A percentile compares a stretch with the other conserved stretches of the same genome.
These are phyloP conservation scores for Drosophila austrosaltans DNA, from an alignment of 2,888 invertebrate genomes.

Conservation along the genomic window DNA sequence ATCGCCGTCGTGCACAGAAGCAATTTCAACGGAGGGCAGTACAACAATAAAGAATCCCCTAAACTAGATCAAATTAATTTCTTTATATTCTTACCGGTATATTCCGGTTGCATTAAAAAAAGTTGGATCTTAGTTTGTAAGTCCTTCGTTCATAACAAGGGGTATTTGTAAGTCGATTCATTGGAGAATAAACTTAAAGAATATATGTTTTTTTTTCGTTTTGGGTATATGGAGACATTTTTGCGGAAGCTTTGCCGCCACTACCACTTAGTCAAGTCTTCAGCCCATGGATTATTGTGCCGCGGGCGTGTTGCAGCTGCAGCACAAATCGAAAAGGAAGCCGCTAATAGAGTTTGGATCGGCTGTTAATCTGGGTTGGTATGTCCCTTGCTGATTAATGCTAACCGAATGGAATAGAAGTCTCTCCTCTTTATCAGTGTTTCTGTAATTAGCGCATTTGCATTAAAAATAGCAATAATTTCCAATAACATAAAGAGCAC, in stretches of 20 bases:
- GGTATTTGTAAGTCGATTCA: background rate
- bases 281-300: constrained; percentile 57
- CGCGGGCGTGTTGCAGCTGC: constrained; percentile 66
- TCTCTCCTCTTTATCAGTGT: constrained; percentile 67
- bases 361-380: constrained; percentile 39
- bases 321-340: constrained; percentile 57
- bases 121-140: constrained; percentile 22
- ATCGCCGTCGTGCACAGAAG: constrained; percentile 72
- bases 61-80: constrained; percentile 78
- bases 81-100: constrained; percentile 35
- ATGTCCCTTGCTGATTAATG: constrained; percentile 43
- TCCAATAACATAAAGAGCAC: constrained; percentile 69
- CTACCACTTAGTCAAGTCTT: constrained; percentile 72
- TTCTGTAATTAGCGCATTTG: constrained; percentile 79
- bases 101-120: too few relatives aligned
- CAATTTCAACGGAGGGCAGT: constrained; percentile 53
- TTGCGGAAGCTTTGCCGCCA: constrained; percentile 68
- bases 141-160: constrained; percentile 44
- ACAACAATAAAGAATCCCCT: constrained; percentile 57
- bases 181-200: background rate
- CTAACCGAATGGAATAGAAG: constrained; percentile 5
- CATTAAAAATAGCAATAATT: constrained; percentile 79
- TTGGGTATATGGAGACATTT: constrained; percentile 58
- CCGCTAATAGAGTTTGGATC: constrained; percentile 58
- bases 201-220: constrained; percentile 1